Conservation (phyloP, 2,113 vertebrate genomes). For the Aegypius monachus region DNA sequence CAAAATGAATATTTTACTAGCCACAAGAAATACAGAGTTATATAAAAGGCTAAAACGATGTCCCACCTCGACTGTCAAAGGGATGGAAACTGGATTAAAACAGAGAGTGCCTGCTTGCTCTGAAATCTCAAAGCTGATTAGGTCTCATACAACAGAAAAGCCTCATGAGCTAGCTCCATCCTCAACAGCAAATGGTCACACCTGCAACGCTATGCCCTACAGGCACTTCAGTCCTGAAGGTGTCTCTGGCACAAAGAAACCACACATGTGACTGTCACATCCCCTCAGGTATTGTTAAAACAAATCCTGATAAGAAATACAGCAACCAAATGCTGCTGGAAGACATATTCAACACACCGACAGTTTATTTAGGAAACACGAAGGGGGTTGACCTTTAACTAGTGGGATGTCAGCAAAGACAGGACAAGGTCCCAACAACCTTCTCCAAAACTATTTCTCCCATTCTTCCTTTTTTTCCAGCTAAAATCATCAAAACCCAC, state of each 20-base stretch:
- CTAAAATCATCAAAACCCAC: neutral
- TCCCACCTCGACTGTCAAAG: neutral
- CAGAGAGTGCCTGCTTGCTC: neutral
- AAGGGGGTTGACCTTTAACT: neutral
- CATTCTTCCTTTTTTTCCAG: neutral
- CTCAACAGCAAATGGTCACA: neutral
- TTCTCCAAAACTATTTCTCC: neutral
- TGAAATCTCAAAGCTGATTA: neutral
- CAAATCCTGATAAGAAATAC: neutral
- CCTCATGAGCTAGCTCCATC: neutral
- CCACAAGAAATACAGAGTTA: neutral
- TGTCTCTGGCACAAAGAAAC: neutral
- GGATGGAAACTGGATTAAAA: neutral
- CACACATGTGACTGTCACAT: neutral
- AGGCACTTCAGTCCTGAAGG: neutral
- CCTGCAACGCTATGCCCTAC: neutral
- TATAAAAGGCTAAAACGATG: neutral
- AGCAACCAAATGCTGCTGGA: neutral
- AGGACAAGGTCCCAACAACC: neutral
- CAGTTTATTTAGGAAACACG: neutral
- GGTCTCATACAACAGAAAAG: neutral
- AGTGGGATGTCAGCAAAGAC: neutral
- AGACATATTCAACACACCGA: neutral
- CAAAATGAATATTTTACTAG: neutral
- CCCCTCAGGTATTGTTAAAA: neutral